A percentile compares a stretch with the other conserved stretches of the same genome.
Evolutionary conservation across 1,140 invertebrate species (phyloP).

Genomic region (Pygmarrhopalites habei): DNA sequence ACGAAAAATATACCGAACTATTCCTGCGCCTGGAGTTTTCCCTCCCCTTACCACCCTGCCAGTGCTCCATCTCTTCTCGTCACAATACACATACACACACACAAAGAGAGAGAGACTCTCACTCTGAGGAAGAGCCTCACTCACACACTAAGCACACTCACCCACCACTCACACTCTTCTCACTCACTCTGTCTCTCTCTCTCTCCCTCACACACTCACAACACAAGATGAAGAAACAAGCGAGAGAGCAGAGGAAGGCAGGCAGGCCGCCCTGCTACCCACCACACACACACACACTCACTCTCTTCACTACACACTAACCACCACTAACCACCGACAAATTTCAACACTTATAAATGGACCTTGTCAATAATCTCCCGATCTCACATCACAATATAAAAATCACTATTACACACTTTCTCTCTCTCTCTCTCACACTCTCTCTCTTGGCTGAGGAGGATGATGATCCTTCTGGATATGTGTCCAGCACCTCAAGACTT

Average conservation of each 20-base stretch:
- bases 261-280: no score
- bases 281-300: no score
- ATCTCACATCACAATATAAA: background rate
- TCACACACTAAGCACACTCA: background rate
- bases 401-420: background rate
- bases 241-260: no score
- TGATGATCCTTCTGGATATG: no score
- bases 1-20: slow-evolving; percentile 38
- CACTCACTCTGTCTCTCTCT: background rate
- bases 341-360: no score
- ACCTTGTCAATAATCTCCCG: background rate
- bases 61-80: background rate
- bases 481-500: no score
- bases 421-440: background rate
- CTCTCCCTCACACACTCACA: background rate
- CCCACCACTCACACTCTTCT: background rate
- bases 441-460: no score
- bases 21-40: slow-evolving; percentile 28
- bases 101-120: background rate
- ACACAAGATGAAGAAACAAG: no score
- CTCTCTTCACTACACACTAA: no score
- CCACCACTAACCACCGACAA: no score
- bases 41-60: background rate
- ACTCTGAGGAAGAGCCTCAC: no score
- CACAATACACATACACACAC: background rate